Evolutionary conservation across 2,888 invertebrate genomes (phyloP), one percentile per base, ranked within the genome.

Genomic region (Sympetrum striolatum): DNA sequence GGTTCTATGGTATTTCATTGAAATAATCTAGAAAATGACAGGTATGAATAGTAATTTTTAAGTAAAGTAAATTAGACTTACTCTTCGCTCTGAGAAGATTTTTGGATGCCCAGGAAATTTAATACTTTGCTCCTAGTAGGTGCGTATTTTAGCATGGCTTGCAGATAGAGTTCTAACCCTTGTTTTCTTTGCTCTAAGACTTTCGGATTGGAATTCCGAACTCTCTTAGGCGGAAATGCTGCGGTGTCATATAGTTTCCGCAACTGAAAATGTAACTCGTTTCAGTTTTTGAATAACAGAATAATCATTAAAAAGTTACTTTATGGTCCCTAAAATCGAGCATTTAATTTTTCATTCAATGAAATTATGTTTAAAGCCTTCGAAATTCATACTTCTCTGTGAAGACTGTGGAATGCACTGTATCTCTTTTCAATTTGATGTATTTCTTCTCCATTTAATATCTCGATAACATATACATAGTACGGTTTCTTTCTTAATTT

Each of bases 201-300:
- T 92, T 95, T 95, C 14, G 94, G 94, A 91, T 95, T 95, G 73
- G 94, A 94, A 92, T 95, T 95, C 91, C 95, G 93, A 5, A 95
- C 95, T 92, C 95, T 94, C 92, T 96, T 95, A 0, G 95, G 95
- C 31, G 95, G 95, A 93, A 95, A 96, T 80, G 95, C 94, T 60
- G 95, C 95, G 0, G 95, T 95, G 81, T 93, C 93, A 90, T 94
- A 94, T 79, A 94, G 93, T 92, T 95, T 95, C 91, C 95, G 95
- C 91, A 95, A 92, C 95, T 95, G 92, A 12, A 93, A 92, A 91
- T 82, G 91, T 91, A 81, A 64, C 53, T 53, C 18, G 15, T 18
- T 3, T 53, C 1, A 18, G 15, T 18, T 53, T 18, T 53, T 18
- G 18, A 2, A 53, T 1, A 15, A 53, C 0, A 53, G 2, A 53